Percentiles rank a stretch among this genome's conserved stretches.
These are phyloP conservation scores for Holacanthella duospinosa DNA, from an alignment of 2,888 invertebrate species.

Conservation along the genomic window DNA sequence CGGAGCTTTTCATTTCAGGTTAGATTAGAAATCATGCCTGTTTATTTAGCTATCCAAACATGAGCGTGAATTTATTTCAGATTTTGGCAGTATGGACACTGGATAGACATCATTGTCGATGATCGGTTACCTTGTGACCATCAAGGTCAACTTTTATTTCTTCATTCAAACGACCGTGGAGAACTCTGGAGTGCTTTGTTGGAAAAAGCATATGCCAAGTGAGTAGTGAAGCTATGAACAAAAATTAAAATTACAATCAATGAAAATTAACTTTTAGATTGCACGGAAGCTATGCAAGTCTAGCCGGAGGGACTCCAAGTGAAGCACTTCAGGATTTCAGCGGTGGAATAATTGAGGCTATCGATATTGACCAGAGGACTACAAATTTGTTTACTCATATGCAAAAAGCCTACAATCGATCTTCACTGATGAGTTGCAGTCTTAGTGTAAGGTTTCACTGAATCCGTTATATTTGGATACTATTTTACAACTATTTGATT, in stretches of 20 bases:
- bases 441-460: not conserved
- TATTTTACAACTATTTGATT: not conserved
- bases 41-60: not conserved
- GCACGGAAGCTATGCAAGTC: conserved; percentile 1
- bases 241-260: not conserved
- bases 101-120: conserved; percentile 88
- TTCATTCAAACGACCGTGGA: conserved; percentile 67
- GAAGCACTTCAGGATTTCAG: conserved; percentile 5
- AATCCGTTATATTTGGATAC: not conserved
- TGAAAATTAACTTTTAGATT: not conserved
- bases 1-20: conserved; percentile 45
- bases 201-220: conserved; percentile 91
- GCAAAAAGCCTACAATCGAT: not conserved
- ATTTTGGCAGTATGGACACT: conserved; percentile 89
- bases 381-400: not conserved
- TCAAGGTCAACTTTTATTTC: conserved; percentile 69
- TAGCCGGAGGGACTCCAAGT: not conserved
- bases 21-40: not conserved
- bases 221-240: conserved; percentile 32
- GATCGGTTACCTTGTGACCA: conserved; percentile 71
- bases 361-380: not conserved
- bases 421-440: conserved; percentile 1
- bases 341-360: conserved; percentile 1
- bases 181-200: conserved; percentile 93
- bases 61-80: conserved; percentile 42